Evolutionary conservation across 2,797 vertebrate species (phyloP).

Genomic region (Catamblyrhynchus diadema): DNA sequence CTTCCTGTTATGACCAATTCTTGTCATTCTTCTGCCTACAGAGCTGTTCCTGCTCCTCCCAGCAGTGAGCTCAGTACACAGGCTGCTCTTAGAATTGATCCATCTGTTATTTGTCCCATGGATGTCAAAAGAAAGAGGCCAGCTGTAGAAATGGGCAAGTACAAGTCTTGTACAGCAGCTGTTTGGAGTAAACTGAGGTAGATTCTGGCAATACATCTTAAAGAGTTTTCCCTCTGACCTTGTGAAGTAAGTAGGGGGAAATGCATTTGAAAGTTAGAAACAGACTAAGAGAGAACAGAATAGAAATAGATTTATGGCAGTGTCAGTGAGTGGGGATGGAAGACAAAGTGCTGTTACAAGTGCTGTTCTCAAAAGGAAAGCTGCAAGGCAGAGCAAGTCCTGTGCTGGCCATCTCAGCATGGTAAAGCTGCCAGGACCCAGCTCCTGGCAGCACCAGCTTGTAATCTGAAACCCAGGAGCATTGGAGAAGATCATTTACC

Average conservation of each 20-base stretch:
- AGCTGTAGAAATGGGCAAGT: background rate
- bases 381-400: background rate
- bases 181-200: background rate
- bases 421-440: background rate
- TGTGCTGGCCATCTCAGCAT: background rate
- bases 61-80: background rate
- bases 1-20: background rate
- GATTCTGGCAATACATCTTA: rapidly evolving
- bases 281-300: background rate
- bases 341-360: background rate
- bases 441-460: background rate
- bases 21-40: background rate
- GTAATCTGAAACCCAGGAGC: background rate
- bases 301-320: background rate
- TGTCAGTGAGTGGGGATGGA: background rate
- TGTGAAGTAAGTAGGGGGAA: background rate
- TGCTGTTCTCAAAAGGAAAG: background rate
- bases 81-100: background rate
- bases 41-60: background rate
- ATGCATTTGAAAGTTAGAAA: background rate
- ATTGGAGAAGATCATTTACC: background rate
- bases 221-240: background rate
- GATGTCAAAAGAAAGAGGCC: background rate
- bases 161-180: background rate
- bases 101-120: background rate